A percentile compares a stretch with the other conserved stretches of the same genome.
Evolutionary conservation across 2,113 vertebrate genomes (phyloP).

Genomic region (Melanerpes formicivorus): DNA sequence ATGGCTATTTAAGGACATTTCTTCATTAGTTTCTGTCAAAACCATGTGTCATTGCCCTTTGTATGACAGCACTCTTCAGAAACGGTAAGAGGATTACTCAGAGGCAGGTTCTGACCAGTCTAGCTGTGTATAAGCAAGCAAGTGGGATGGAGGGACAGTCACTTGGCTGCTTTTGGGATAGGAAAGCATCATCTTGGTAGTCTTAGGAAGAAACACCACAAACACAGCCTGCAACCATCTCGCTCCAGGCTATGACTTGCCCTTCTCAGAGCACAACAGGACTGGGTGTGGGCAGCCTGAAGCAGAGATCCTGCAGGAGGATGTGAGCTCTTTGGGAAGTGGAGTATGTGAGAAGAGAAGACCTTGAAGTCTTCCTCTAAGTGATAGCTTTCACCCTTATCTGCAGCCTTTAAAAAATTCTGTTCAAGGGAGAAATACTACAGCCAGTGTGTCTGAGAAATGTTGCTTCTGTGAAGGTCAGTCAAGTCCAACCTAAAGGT

Average conservation of each 20-base stretch:
- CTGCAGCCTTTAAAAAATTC: not conserved
- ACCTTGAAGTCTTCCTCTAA: not conserved
- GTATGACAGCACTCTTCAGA: not conserved
- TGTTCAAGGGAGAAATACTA: not conserved
- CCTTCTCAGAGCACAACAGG: not conserved
- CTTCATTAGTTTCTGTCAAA: not conserved
- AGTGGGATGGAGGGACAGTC: not conserved
- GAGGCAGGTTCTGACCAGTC: not conserved
- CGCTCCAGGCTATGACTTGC: not conserved
- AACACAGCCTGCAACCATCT: not conserved
- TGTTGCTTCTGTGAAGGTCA: not conserved
- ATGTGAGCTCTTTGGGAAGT: not conserved
- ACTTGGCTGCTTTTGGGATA: not conserved
- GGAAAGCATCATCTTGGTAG: not conserved
- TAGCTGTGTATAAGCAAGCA: not conserved
- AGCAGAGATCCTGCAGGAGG: not conserved
- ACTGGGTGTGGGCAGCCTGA: not conserved
- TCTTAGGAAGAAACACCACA: not conserved
- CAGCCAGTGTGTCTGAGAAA: not conserved
- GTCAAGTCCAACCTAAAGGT: not conserved
- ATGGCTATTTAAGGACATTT: not conserved
- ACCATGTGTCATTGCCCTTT: not conserved
- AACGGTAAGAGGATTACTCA: conserved; percentile 12
- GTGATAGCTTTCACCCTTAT: not conserved
- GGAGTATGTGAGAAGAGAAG: not conserved